A percentile compares a stretch with the other conserved stretches of the same genome.
These are phyloP conservation scores for Sylvilagus floridanus DNA, from an alignment of 2,797 vertebrate species.

Conservation along the genomic window DNA sequence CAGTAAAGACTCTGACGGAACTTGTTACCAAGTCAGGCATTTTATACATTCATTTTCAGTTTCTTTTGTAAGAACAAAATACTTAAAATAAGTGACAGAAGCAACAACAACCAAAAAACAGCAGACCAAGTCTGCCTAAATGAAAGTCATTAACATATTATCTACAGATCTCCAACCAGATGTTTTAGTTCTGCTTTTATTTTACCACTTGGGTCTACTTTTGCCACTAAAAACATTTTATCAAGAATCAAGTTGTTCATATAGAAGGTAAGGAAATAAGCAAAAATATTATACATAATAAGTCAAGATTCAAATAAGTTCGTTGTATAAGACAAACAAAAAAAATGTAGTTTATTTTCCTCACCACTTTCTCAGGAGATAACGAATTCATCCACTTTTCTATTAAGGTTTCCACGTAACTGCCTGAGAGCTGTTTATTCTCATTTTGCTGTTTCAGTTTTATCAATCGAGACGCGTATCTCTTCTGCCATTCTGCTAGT, in stretches of 20 bases:
- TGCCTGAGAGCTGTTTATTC: conserved; percentile 96
- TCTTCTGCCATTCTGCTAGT: conserved; percentile 98
- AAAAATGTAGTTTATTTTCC: conserved; percentile 68
- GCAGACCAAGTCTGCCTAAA: not conserved
- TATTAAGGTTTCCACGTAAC: conserved; percentile 99
- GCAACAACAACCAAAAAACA: conserved; percentile 36
- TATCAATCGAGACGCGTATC: conserved; percentile 98
- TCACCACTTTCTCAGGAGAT: conserved; percentile 98
- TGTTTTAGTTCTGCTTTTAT: conserved; percentile 6
- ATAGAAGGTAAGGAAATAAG: conserved; percentile 38
- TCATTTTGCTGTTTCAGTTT: conserved; percentile 98
- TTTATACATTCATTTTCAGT: not conserved
- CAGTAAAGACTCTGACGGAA: not conserved
- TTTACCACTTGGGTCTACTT: conserved; percentile 53
- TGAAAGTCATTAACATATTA: not conserved
- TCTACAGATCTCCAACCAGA: conserved; percentile 19
- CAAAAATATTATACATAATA: conserved; percentile 36
- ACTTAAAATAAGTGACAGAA: conserved; percentile 13
- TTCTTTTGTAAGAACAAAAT: conserved; percentile 25
- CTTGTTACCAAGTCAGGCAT: not conserved
- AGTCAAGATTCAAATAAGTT: conserved; percentile 59
- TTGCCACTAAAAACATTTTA: conserved; percentile 42
- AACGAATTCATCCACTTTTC: conserved; percentile 99
- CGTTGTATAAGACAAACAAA: conserved; percentile 65
- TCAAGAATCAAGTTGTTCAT: conserved; percentile 59